These are phyloP conservation scores for Philopedon plagiatum DNA, from an alignment of 2,888 invertebrate genomes.

Conservation along the genomic window DNA sequence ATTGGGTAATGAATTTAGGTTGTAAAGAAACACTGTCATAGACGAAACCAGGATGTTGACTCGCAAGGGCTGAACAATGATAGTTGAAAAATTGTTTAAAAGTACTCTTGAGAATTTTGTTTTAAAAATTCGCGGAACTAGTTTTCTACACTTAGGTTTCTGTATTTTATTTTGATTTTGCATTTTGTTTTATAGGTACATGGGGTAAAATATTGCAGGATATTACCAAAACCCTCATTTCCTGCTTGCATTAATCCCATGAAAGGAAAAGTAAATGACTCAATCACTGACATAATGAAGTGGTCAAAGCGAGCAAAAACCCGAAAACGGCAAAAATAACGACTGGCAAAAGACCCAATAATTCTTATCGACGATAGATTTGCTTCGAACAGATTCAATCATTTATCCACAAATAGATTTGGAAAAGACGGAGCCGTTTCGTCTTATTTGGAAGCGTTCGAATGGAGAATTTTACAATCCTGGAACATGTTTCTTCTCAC, in stretches of 20 bases:
- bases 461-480: conserved; percentile 60
- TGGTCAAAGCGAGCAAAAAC: conserved; percentile 64
- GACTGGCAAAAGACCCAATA: conserved; percentile 61
- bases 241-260: conserved; percentile 68
- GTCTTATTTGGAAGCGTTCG: conserved; percentile 50
- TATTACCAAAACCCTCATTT: too few relatives aligned
- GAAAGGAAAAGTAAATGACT: conserved; percentile 66
- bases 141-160: too few relatives aligned
- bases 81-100: too few relatives aligned
- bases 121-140: too few relatives aligned
- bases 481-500: conserved; percentile 61
- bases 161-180: too few relatives aligned
- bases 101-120: too few relatives aligned
- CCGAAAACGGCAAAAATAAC: conserved; percentile 60
- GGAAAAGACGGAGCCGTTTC: conserved; percentile 47
- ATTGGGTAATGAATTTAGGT: too few relatives aligned
- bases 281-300: conserved; percentile 68
- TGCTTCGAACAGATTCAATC: conserved; percentile 56
- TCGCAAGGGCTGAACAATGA: too few relatives aligned
- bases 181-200: too few relatives aligned
- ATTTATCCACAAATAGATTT: conserved; percentile 59
- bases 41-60: too few relatives aligned
- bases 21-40: too few relatives aligned
- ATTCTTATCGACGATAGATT: conserved; percentile 62
- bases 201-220: too few relatives aligned